A percentile compares a stretch with the other conserved stretches of the same genome.
Evolutionary conservation across 1,140 invertebrate genomes (phyloP).

Genomic region (Aphis craccivora): DNA sequence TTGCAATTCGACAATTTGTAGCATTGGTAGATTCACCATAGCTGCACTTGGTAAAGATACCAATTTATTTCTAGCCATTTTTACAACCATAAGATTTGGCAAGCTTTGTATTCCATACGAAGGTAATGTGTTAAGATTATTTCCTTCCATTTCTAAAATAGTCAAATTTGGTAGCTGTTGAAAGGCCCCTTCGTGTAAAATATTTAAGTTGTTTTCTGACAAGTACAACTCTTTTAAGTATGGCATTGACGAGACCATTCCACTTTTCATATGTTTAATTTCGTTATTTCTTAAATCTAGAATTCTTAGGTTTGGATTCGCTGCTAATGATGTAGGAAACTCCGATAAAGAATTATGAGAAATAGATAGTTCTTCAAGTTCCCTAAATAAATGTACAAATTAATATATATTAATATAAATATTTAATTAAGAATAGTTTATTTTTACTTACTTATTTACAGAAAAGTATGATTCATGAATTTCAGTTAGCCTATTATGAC

Average conservation of each 20-base stretch:
- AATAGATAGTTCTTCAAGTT: slow-evolving; percentile 77
- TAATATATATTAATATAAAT: slow-evolving; percentile 4
- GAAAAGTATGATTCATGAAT: slow-evolving; percentile 73
- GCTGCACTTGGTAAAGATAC: slow-evolving; percentile 72
- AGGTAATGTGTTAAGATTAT: slow-evolving; percentile 80
- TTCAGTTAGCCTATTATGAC: slow-evolving; percentile 77
- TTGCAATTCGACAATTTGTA: slow-evolving; percentile 80
- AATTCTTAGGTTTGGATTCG: slow-evolving; percentile 72
- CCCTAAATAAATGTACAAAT: slow-evolving; percentile 64
- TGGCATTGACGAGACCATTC: slow-evolving; percentile 70
- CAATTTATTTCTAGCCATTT: slow-evolving; percentile 70
- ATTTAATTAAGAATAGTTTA: background rate
- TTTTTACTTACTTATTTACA: slow-evolving; percentile 66
- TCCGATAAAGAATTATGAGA: slow-evolving; percentile 79
- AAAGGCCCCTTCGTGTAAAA: slow-evolving; percentile 76
- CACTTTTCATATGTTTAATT: slow-evolving; percentile 64
- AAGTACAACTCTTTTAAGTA: slow-evolving; percentile 74
- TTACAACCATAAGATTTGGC: slow-evolving; percentile 77
- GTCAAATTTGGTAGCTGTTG: slow-evolving; percentile 74
- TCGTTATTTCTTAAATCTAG: slow-evolving; percentile 84
- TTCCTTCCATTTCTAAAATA: slow-evolving; percentile 80
- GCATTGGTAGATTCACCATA: slow-evolving; percentile 77
- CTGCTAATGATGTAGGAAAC: slow-evolving; percentile 75
- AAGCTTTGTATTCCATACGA: slow-evolving; percentile 78
- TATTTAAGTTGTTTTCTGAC: slow-evolving; percentile 77